phyloP scores from a whole-genome alignment of 2,113 vertebrate genomes.

The Hippocampus mohnikei region DNA sequence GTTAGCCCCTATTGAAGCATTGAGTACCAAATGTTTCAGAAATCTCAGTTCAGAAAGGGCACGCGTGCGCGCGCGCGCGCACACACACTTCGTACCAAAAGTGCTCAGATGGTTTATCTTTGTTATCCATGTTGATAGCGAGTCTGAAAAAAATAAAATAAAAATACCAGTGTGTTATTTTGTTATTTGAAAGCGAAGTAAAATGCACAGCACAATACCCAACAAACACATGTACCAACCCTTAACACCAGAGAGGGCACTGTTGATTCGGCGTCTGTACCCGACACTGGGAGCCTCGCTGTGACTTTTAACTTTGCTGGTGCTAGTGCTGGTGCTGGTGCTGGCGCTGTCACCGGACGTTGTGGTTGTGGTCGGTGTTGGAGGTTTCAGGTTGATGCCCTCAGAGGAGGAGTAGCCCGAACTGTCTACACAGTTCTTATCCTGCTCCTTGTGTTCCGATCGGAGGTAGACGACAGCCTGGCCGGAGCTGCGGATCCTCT shows the following conservation, averaged over 20 bases:
- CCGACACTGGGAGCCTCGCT: background rate
- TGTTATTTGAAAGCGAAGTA: background rate
- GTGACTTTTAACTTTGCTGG: background rate
- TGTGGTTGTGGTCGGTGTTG: background rate
- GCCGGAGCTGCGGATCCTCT: constrained; percentile 16
- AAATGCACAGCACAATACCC: background rate
- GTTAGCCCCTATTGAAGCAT: too few relatives aligned
- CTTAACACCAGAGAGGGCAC: constrained; percentile 18
- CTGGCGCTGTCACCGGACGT: background rate
- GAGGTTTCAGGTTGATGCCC: constrained; percentile 27
- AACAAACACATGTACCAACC: constrained; percentile 19
- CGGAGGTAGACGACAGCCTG: constrained; percentile 15
- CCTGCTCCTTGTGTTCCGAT: constrained; percentile 23
- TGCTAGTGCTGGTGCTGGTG: background rate
- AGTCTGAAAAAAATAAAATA: constrained; percentile 23
- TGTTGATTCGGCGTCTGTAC: constrained; percentile 22
- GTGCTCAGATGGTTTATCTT: constrained; percentile 18
- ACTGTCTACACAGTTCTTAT: constrained; percentile 50
- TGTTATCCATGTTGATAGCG: background rate
- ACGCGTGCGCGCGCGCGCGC: background rate
- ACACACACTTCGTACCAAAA: constrained; percentile 25
- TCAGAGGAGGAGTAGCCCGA: constrained; percentile 71
- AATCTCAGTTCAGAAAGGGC: background rate
- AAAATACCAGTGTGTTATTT: background rate
- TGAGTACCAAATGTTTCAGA: too few relatives aligned